These are phyloP conservation scores for Parapristionchus giblindavisi DNA, from an alignment of 2,888 invertebrate genomes.

Conservation along the genomic window DNA sequence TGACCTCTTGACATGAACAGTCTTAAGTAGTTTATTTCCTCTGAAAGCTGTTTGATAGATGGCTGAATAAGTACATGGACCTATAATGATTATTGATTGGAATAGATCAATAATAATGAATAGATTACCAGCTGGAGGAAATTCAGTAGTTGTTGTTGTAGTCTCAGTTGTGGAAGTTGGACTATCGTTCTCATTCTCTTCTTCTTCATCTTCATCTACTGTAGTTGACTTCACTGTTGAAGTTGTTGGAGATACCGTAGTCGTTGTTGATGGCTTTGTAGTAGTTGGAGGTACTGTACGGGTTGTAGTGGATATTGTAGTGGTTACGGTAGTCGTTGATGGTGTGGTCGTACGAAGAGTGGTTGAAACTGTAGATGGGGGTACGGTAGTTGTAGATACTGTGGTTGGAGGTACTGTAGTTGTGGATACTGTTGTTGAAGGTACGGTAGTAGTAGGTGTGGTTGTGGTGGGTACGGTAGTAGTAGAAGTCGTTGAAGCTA, in stretches of 20 bases:
- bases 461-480: conserved; percentile 10
- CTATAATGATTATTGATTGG: conserved; percentile 37
- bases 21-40: conserved; percentile 54
- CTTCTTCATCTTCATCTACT: not conserved
- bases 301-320: conserved; percentile 38
- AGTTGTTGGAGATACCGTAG: conserved; percentile 28
- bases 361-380: conserved; percentile 1
- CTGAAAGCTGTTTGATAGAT: conserved; percentile 66
- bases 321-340: conserved; percentile 36
- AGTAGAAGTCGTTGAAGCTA: too few species aligned
- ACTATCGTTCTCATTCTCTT: conserved; percentile 10
- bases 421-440: conserved; percentile 20
- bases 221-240: conserved; percentile 19
- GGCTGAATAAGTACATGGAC: conserved; percentile 64
- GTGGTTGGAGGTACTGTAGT: conserved; percentile 37
- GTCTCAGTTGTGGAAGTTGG: not conserved
- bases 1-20: conserved; percentile 48
- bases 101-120: not conserved
- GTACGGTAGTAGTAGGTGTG: conserved; percentile 25
- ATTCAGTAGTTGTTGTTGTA: conserved; percentile 36
- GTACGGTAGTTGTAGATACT: not conserved
- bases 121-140: conserved; percentile 28
- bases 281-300: conserved; percentile 14
- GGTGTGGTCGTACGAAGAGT: conserved; percentile 32
- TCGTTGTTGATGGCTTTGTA: conserved; percentile 33